phyloP scores from a whole-genome alignment of 92 coral and sea anemone genomes.

The Isaurus tuberculatus region DNA sequence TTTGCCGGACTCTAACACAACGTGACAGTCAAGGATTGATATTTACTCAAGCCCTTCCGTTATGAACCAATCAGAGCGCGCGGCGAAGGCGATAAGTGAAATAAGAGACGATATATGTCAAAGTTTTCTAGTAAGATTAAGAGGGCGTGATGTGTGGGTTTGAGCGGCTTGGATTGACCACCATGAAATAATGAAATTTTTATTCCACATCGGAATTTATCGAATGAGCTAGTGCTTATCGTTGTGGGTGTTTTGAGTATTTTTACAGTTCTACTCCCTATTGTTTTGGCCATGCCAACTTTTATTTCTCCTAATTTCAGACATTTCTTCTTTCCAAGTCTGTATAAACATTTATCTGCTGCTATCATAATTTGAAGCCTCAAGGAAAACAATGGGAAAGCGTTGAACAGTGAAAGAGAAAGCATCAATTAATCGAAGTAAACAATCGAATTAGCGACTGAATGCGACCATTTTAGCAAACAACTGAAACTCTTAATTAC shows the following conservation, averaged over 20 bases:
- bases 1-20: constrained; percentile 42
- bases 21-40: constrained; percentile 69
- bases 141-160: constrained; percentile 91
- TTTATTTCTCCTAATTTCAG: neutral
- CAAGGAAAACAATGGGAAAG: constrained; percentile 72
- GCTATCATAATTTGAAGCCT: constrained; percentile 70
- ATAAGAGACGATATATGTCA: constrained; percentile 81
- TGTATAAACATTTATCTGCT: constrained; percentile 76
- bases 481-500: constrained; percentile 34
- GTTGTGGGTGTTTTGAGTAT: neutral
- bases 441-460: constrained; percentile 33
- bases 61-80: constrained; percentile 70
- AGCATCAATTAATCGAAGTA: constrained; percentile 21
- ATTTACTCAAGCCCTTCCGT: constrained; percentile 73
- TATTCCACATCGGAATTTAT: constrained; percentile 25
- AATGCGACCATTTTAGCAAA: constrained; percentile 20
- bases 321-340: constrained; percentile 22
- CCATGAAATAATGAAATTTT: constrained; percentile 53
- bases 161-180: constrained; percentile 71
- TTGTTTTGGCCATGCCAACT: neutral
- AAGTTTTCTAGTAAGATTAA: constrained; percentile 64
- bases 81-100: constrained; percentile 62
- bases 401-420: constrained; percentile 46
- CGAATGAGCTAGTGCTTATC: neutral
- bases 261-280: neutral